phyloP scores from a whole-genome alignment of 2,888 invertebrate species.

The Lepidochrysops patricia region DNA sequence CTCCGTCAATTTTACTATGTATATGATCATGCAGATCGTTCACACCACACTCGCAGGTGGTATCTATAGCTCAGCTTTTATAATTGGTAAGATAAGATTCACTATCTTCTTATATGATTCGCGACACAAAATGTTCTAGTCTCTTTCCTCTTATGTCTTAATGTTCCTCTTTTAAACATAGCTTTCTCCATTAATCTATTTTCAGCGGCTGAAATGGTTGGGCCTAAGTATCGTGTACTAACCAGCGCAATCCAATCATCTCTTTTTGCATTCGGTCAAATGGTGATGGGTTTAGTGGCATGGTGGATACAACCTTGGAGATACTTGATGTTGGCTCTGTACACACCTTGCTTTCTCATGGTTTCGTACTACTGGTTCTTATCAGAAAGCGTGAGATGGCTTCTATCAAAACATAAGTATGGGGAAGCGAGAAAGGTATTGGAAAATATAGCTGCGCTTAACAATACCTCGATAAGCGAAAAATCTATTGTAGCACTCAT shows the following conservation, averaged over 20 bases:
- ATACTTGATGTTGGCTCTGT: slow-evolving; percentile 76
- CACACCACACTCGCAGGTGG: slow-evolving; percentile 71
- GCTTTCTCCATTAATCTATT: too few relatives aligned
- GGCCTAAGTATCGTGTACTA: slow-evolving; percentile 81
- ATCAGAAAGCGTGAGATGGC: slow-evolving; percentile 83
- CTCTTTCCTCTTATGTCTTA: not conserved
- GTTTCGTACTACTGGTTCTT: slow-evolving; percentile 78
- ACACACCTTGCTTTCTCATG: slow-evolving; percentile 79
- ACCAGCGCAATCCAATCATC: slow-evolving; percentile 79
- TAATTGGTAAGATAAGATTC: slow-evolving; percentile 51
- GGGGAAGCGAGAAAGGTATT: slow-evolving; percentile 76
- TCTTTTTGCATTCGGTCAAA: slow-evolving; percentile 83
- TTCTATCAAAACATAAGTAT: slow-evolving; percentile 78
- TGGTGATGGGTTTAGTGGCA: slow-evolving; percentile 78
- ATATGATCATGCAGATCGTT: slow-evolving; percentile 64
- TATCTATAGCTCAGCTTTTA: slow-evolving; percentile 70
- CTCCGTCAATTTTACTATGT: slow-evolving; percentile 72
- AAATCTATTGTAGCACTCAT: slow-evolving; percentile 57
- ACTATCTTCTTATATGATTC: not conserved
- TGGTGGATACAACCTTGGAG: slow-evolving; percentile 82
- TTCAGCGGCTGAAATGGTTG: slow-evolving; percentile 79
- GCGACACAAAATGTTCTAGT: not conserved
- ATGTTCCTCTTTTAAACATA: too few relatives aligned
- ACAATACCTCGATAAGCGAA: slow-evolving; percentile 73
- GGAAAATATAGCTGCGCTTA: slow-evolving; percentile 75